These are phyloP conservation scores for Kryptopterus vitreolus DNA, from an alignment of 2,797 vertebrate species.

Conservation along the genomic window DNA sequence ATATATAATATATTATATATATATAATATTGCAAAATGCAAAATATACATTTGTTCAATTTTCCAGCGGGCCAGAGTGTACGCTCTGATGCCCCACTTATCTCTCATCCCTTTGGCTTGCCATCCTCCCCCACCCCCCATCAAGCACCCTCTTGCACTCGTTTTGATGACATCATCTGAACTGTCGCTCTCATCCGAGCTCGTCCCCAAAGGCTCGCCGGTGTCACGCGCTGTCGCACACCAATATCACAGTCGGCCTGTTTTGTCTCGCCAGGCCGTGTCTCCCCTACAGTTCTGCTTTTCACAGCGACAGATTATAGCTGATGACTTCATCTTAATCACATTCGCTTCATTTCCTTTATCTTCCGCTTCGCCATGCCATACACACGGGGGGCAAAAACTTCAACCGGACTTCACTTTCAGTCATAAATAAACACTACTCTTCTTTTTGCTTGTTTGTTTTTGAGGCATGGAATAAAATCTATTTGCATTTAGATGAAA, in stretches of 20 bases:
- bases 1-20: no score
- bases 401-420: neutral
- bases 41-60: constrained; percentile 41
- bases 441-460: no score
- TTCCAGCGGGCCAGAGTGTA: constrained; percentile 63
- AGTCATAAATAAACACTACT: neutral
- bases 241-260: constrained; percentile 59
- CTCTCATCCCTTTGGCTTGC: constrained; percentile 57
- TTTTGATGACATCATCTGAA: constrained; percentile 77
- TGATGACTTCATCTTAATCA: constrained; percentile 77
- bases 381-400: constrained; percentile 26
- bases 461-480: neutral
- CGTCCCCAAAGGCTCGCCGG: constrained; percentile 60
- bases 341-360: constrained; percentile 72
- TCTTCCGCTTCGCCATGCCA: constrained; percentile 57
- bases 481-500: neutral
- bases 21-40: no score
- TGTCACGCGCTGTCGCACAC: constrained; percentile 70
- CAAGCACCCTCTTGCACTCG: constrained; percentile 47
- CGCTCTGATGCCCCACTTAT: constrained; percentile 69
- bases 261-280: constrained; percentile 40
- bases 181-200: constrained; percentile 68
- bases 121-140: constrained; percentile 57
- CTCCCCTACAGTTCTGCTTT: constrained; percentile 59
- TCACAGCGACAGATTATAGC: constrained; percentile 62